Evolutionary conservation across 2,888 invertebrate species (phyloP), one percentile per base, ranked within the genome.

Genomic region (Hydrotaea cyrtoneurina): DNA sequence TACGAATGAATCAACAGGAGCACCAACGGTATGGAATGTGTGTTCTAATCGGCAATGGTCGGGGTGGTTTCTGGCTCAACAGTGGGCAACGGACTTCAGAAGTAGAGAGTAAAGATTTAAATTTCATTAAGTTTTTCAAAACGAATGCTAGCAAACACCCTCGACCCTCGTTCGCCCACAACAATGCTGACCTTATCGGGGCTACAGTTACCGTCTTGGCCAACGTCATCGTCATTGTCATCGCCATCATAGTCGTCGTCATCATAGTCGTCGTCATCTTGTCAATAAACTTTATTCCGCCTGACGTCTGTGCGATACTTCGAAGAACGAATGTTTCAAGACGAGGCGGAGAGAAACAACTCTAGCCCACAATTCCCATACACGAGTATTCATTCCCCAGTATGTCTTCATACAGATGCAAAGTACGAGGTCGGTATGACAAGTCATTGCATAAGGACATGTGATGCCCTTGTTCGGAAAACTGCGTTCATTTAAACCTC

Each of bases 281-380:
- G 2, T 59, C 31, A 26, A n/a, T 31, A 21, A n/a, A 62, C n/a
- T 31, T 15, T 62, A 62, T 31, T 19, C 8, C 36, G 2, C n/a
- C 36, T 23, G 59, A 21, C 55, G 39, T 10, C 13, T 19, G 55
- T 59, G 59, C 15, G 31, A n/a, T 62, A 36, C 62, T 62, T 62
- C 5, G 19, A n/a, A 62, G n/a, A 50, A 26, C 59, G 26, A 2
- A 31, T 31, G n/a, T n/a, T 62, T 62, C 50, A n/a, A n/a, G 15
- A 36, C 8, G 62, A 31, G 62, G 62, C n/a, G 62, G 62, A 15
- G 26, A 36, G 23, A 26, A 31, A 62, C 31, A 62, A 23, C 31
- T 62, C 62, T 36, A 31, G 7, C 31, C 62, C 62, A 62, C 62
- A 62, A 62, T 62, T 62, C n/a, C 11, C 31, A 62, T 62, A 62